Base-by-base conservation (phyloP, 2,113 vertebrate species). In the Phalacrocorax carbo region DNA sequence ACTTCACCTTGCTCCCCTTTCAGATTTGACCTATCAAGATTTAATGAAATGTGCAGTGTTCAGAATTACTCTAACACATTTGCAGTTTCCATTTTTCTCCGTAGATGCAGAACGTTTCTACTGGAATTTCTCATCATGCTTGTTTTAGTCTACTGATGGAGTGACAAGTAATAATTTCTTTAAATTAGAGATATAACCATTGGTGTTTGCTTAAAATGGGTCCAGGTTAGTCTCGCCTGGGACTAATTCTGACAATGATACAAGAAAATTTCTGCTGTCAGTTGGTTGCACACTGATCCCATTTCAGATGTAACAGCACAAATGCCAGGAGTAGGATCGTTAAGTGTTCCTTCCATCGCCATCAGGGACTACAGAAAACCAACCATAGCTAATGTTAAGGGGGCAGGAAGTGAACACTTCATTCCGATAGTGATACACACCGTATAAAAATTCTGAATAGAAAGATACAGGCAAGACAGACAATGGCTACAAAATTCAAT, bases 81-180 rank as follows among this genome's bases (percentile, higher is more conserved):
- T 81, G 4, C 9, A 40, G 10, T 92, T 93, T 92, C 26, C 27
- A 6, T 78, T 85, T 38, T 49, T 95, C 30, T 93, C 54, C 62
- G 21, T 48, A 70, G 42, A 62, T 66, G 25, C 34, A 32, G n/a
- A n/a, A 72, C 36, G 49, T 70, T 77, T 88, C 32, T 64, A 26
- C 18, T 60, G 61, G 79, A 73, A 88, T 77, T 90, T 32, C 34
- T 95, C 46, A 60, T 77, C 0, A 0, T 77, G 66, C 70, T 77
- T 82, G 34, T 80, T 95, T 95, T 90, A 73, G 23, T 86, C 58
- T 90, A 62, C 71, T 81, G 60, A 62, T 66, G 58, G 32, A 73
- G 38, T 80, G n/a, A 30, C 58, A 82, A 85, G 27, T 69, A 90
- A 57, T 80, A 70, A 90, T 92, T 94, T 94, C 65, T 85, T 92